Evolutionary conservation across 35 echinoderm and acorn worm species (phyloP), one percentile per base, ranked within the genome.

Genomic region (Strongylocentrotus purpuratus): DNA sequence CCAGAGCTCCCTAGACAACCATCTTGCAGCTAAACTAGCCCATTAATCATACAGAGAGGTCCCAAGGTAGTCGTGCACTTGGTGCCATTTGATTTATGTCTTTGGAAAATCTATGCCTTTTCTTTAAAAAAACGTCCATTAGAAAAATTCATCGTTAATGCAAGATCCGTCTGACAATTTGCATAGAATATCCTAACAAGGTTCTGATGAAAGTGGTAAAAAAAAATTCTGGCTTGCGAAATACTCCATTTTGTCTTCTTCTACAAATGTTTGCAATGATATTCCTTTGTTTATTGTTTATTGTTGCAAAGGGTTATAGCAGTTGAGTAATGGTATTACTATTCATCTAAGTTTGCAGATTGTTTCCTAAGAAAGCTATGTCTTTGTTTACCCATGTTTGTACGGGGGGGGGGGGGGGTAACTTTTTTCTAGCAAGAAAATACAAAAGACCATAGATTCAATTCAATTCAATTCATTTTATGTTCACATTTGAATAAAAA

Each of bases 51-150:
- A 13, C 11, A 11, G 9, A 89, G 32, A n/a, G n/a, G 32, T 89
- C 87, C 65, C 87, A 45, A 25, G 87, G 87, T 45, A 89, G 45
- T 89, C 32, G 31, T 46, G 45, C 87, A 89, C 87, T 35, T 89
- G 87, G 33, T 89, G 32, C 87, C 87, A 45, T 20, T 31, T 89
- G 87, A 89, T 89, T 33, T 46, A 89, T 45, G 87, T 89, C 33
- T 89, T 89, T 12, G 25, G 45, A 32, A 45, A 33, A 89, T 89
- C 12, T 89, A 20, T 89, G 87, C 87, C 32, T 33, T 89, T 89
- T 89, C 87, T 15, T 89, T 46, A 46, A 33, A 45, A 89, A 35
- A 88, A 88, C 45, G 7, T 89, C 32, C 12, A 25, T 89, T 33
- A 89, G 32, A 25, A 46, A 46, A 89, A 31, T 41, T 10, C 9